Evolutionary conservation across 2,888 invertebrate genomes (phyloP).

Genomic region (Cancer borealis): DNA sequence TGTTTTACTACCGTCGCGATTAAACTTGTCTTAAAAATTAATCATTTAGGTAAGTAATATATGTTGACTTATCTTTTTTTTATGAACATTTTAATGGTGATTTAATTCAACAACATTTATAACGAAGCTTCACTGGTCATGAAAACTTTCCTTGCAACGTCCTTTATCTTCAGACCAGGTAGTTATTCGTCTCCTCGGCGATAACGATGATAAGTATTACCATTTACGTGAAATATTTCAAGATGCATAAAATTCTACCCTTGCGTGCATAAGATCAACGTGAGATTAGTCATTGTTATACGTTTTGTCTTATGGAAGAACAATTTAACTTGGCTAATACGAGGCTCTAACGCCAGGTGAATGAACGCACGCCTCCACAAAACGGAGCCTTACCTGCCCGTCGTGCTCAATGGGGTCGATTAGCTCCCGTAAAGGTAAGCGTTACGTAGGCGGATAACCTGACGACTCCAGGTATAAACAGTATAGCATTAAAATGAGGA

Average conservation of each 20-base stretch:
- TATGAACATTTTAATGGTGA: neutral
- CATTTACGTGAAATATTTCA: neutral
- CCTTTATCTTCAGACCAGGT: neutral
- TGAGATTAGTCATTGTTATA: constrained; percentile 8
- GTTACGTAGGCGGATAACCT: neutral
- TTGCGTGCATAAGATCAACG: neutral
- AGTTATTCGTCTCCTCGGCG: neutral
- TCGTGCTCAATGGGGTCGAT: neutral
- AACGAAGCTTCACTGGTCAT: constrained; percentile 6
- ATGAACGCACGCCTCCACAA: neutral
- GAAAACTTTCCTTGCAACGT: neutral
- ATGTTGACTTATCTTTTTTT: neutral
- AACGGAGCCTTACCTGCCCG: neutral
- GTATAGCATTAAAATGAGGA: neutral
- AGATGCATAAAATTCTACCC: neutral
- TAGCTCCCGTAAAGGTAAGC: neutral
- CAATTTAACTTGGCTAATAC: neutral
- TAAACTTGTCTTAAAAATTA: neutral
- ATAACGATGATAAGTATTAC: neutral
- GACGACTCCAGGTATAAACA: neutral
- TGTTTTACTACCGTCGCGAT: neutral
- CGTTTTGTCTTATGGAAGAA: neutral
- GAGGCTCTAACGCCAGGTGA: neutral
- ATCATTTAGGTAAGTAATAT: neutral
- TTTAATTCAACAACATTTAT: constrained; percentile 2